Conservation (phyloP, 2,888 invertebrate species). For the Hydraecia micacea region DNA sequence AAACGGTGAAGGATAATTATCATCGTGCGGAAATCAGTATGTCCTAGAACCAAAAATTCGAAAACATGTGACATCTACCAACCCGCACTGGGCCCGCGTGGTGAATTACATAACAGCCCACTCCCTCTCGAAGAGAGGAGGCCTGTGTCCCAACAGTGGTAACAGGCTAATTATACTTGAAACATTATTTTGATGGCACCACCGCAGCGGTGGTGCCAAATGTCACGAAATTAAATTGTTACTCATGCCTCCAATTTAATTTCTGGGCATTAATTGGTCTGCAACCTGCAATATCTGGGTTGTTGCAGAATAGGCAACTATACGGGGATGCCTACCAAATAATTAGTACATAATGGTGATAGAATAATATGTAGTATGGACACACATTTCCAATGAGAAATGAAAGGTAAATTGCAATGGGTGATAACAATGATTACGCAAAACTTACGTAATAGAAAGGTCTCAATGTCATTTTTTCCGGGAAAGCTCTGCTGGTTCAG, state of each 20-base stretch:
- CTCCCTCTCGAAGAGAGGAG: not conserved
- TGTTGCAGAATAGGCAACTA: not conserved
- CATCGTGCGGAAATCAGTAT: not conserved
- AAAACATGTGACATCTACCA: not conserved
- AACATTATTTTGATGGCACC: not conserved
- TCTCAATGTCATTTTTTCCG: constrained; percentile 56
- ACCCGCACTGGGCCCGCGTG: not conserved
- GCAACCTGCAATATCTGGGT: not conserved
- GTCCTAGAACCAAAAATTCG: not conserved
- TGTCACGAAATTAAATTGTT: not conserved
- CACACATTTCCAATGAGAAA: not conserved
- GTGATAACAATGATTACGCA: not conserved
- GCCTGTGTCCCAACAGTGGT: not conserved
- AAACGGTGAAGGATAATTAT: not conserved
- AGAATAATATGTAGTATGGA: not conserved
- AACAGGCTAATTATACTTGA: not conserved
- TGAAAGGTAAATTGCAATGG: not conserved
- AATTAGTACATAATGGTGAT: not conserved
- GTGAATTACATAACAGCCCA: not conserved
- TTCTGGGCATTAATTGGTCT: not conserved
- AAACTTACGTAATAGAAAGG: constrained; percentile 77
- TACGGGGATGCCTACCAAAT: not conserved
- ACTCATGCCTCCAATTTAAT: not conserved
- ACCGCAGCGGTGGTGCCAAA: no score
- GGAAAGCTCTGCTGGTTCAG: constrained; percentile 43